Base-by-base conservation (phyloP, 2,888 invertebrate species). In the Erynnis tages region DNA sequence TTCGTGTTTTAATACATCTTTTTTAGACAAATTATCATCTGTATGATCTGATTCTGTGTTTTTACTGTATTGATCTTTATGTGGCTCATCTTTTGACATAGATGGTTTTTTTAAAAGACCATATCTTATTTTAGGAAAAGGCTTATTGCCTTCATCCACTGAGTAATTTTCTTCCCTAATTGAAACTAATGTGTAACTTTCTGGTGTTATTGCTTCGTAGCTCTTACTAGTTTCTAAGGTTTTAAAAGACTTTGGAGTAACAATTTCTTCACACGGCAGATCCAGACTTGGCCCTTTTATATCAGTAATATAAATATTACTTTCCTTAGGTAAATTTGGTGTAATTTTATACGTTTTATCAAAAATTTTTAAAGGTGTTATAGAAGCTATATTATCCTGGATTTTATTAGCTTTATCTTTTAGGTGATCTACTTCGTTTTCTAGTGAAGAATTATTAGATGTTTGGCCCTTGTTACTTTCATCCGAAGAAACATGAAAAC, bases 101-200 rank as follows among this genome's bases (percentile, higher is more conserved):
- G 48, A 30, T 0, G 40, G 32, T 13, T 32, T 38, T 16, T 14
- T 40, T 16, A 48, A 23, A 11, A 40, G 11, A 30, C 48, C 48
- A 40, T 23, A 48, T 21, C 23, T 14, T 7, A 40, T 40, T 23
- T 50, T 43, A 4, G 49, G 16, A 30, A 32, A 8, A 2, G 35
- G 41, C 0, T 43, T 50, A 3, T 27, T 25, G 19, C 3, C 17
- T 14, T 25, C 10, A 11, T 23, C 34, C 0, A 5, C 1, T 1
- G 29, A 14, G 2, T 47, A 10, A 27, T 25, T 29, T 30, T 30
- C 34, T 41, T 49, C 43, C 27, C 13, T 34, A n/a, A 50, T 49
- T 7, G 48, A 40, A 10, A 40, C 38, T 32, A 48, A 30, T 16
- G 30, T 40, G 7, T 25, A 49, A 25, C 14, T 32, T 16, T 48